phyloP scores from a whole-genome alignment of 2,797 vertebrate genomes.

The Trichosurus vulpecula region DNA sequence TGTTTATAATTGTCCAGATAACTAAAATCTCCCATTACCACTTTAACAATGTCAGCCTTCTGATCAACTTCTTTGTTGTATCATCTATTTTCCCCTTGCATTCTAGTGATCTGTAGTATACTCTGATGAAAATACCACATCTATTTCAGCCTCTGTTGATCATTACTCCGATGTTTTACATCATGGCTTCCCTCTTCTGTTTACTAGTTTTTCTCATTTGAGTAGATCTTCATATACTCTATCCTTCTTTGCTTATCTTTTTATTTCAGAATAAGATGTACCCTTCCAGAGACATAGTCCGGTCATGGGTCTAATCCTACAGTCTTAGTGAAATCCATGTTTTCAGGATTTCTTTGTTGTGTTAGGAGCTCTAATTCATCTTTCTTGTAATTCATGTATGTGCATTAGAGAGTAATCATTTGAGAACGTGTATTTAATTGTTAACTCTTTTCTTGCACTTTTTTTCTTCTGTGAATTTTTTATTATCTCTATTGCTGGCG shows the following conservation, averaged over 20 bases:
- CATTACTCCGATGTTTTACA: not conserved
- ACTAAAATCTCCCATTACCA: not conserved
- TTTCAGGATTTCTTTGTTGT: not conserved
- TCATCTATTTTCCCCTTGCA: not conserved
- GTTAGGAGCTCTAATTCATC: not conserved
- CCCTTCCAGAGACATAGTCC: not conserved
- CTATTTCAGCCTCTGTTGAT: not conserved
- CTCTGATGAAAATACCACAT: not conserved
- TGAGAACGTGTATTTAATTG: not conserved
- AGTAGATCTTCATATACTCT: not conserved
- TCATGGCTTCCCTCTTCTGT: not conserved
- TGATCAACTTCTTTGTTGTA: not conserved
- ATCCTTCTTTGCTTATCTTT: not conserved
- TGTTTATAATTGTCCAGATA: not conserved
- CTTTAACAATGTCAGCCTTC: not conserved
- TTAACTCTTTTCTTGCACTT: not conserved
- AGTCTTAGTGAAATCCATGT: not conserved
- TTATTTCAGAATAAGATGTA: not conserved
- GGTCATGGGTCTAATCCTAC: not conserved
- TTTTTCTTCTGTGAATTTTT: not conserved
- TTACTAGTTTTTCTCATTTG: not conserved
- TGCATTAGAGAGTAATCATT: not conserved
- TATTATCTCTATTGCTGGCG: not conserved
- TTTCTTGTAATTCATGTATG: not conserved
- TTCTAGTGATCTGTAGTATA: not conserved